phyloP scores from a whole-genome alignment of 2,797 vertebrate species.

The Periparus ater region DNA sequence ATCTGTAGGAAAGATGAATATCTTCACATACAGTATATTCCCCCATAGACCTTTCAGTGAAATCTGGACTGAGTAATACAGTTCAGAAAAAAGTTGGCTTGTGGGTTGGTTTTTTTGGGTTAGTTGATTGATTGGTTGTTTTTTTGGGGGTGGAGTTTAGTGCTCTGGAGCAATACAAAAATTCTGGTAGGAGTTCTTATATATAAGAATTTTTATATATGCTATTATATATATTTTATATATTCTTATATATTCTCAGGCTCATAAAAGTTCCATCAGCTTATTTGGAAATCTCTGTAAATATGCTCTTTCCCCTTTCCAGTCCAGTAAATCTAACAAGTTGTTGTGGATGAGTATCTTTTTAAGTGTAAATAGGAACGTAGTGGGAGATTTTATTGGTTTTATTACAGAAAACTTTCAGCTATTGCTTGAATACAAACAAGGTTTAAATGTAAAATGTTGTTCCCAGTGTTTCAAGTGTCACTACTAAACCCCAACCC shows the following conservation, averaged over 20 bases:
- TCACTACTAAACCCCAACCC: background rate
- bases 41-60: background rate
- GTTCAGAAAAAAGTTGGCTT: background rate
- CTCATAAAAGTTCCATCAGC: background rate
- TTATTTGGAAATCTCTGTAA: background rate
- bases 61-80: background rate
- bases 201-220: too few relatives aligned
- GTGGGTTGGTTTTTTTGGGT: rapidly evolving
- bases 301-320: background rate
- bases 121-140: background rate
- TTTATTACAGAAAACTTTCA: background rate
- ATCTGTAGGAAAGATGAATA: background rate
- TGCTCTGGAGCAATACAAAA: background rate
- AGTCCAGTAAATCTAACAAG: background rate
- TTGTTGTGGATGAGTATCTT: background rate
- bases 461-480: background rate
- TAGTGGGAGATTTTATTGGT: background rate
- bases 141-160: rapidly evolving
- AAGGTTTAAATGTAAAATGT: background rate
- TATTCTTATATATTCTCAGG: background rate
- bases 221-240: background rate
- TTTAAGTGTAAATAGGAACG: background rate
- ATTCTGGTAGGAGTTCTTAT: background rate
- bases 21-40: background rate
- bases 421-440: background rate